Percentiles rank a stretch among this genome's conserved stretches.
These are phyloP conservation scores for Oeneis ivallda DNA, from an alignment of 2,888 invertebrate genomes.

Conservation along the genomic window DNA sequence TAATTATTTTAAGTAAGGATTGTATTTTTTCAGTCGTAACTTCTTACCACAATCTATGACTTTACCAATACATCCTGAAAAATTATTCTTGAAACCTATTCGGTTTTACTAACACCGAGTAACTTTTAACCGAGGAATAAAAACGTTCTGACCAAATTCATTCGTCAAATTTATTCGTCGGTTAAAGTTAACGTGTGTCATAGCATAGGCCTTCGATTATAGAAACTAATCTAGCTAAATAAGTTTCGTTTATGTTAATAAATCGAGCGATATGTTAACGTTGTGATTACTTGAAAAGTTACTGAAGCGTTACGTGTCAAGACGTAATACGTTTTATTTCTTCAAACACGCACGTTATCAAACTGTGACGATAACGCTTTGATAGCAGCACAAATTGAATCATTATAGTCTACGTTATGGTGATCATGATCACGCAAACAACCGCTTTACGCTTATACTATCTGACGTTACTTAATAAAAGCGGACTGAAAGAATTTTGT, in stretches of 20 bases:
- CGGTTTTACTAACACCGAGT: no score
- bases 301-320: conserved; percentile 46
- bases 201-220: no score
- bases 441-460: background rate
- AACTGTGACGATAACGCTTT: conserved; percentile 55
- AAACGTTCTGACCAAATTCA: no score
- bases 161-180: no score
- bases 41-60: no score
- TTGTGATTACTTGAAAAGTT: background rate
- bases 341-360: conserved; percentile 54
- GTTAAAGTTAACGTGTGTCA: no score
- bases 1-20: no score
- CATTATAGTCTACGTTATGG: conserved; percentile 48
- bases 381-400: conserved; percentile 61
- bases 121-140: no score
- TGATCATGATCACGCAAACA: conserved; percentile 36
- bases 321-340: conserved; percentile 46
- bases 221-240: background rate
- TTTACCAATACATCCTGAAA: no score
- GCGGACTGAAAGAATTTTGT: background rate
- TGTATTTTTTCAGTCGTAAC: no score
- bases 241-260: background rate
- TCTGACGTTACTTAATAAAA: background rate
- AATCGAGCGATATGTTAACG: background rate
- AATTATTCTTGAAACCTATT: no score